phyloP scores from a whole-genome alignment of 2,797 vertebrate species.

The Enteromius fasciolatus region DNA sequence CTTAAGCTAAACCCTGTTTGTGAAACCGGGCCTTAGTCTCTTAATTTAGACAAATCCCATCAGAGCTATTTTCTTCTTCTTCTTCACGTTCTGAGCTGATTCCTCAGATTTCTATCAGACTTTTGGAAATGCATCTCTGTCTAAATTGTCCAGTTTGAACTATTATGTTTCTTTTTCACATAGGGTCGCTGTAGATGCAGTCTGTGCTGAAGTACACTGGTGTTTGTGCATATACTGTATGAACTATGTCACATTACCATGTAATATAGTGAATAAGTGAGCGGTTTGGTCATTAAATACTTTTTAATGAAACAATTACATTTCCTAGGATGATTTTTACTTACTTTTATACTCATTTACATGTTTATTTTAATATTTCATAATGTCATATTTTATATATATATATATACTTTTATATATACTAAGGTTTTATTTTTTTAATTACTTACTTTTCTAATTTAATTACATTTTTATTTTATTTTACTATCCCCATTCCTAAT shows the following conservation, averaged over 20 bases:
- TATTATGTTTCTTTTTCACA: not conserved
- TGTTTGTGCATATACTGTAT: not conserved
- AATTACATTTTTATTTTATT: not conserved
- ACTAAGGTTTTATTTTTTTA: no score
- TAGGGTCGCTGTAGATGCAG: not conserved
- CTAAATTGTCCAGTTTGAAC: not conserved
- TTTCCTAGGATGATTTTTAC: not conserved
- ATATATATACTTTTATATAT: not conserved
- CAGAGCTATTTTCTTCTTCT: not conserved
- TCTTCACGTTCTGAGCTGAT: not conserved
- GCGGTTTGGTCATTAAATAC: not conserved
- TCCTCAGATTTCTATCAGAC: not conserved
- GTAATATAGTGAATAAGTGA: not conserved
- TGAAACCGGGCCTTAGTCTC: no score
- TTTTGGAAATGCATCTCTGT: not conserved
- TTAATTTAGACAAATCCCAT: not conserved
- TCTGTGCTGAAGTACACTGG: not conserved
- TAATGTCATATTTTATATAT: no score
- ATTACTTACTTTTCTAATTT: no score
- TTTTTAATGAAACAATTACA: not conserved
- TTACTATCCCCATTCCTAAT: not conserved
- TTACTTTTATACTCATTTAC: not conserved
- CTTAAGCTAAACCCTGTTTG: no score
- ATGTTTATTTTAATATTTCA: not conserved
- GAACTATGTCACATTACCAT: not conserved